Evolutionary conservation across 2,797 vertebrate genomes (phyloP).

Genomic region (Phrynocephalus forsythii): DNA sequence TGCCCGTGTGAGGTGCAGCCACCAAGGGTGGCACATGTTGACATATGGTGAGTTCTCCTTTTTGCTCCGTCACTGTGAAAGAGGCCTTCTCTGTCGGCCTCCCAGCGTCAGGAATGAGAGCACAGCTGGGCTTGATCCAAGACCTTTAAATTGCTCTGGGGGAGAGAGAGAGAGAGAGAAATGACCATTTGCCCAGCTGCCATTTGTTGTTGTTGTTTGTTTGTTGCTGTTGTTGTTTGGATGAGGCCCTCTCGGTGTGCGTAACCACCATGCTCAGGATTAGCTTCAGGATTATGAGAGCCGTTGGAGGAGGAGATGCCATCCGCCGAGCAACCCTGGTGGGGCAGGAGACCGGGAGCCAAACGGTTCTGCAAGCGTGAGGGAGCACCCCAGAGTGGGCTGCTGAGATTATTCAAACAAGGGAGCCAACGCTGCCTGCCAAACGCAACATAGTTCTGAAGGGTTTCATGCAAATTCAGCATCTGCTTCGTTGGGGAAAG

Average conservation of each 20-base stretch:
- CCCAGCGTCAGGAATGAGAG: neutral
- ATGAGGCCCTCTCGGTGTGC: neutral
- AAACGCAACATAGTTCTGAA: neutral
- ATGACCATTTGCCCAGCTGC: too few species aligned
- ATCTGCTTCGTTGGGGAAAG: neutral
- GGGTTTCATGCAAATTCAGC: constrained; percentile 12
- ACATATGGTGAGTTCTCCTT: too few species aligned
- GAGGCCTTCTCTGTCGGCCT: too few species aligned
- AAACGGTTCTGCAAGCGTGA: neutral
- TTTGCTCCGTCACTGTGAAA: too few species aligned
- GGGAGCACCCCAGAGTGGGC: neutral
- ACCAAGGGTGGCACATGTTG: too few species aligned
- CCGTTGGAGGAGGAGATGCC: neutral
- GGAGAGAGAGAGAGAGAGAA: too few species aligned
- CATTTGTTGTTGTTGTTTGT: neutral
- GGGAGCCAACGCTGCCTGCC: neutral
- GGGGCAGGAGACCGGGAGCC: neutral
- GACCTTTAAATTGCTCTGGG: neutral
- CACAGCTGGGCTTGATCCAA: neutral
- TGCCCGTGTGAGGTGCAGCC: neutral
- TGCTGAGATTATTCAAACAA: neutral
- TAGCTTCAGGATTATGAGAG: neutral
- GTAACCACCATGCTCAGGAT: neutral
- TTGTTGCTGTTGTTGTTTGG: neutral
- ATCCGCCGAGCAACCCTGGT: too few species aligned